A percentile compares a stretch with the other conserved stretches of the same genome.
phyloP scores from a whole-genome alignment of 2,888 invertebrate genomes.

The Masnerella sp. region DNA sequence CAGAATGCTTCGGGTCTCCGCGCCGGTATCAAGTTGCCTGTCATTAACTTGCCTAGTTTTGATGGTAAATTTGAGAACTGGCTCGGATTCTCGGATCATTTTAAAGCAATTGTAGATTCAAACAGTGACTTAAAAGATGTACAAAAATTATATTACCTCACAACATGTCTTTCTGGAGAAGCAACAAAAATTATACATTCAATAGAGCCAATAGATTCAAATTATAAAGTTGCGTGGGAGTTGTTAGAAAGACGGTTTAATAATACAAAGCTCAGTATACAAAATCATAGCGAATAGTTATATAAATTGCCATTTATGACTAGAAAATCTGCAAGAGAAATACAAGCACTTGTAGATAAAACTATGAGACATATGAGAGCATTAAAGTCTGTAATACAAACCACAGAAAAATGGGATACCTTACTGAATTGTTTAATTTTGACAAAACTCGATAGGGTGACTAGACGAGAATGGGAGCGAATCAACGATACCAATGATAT shows the following conservation, averaged over 20 bases:
- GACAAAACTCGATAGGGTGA: constrained; percentile 6
- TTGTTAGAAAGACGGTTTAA: constrained; percentile 1
- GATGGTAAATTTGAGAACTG: constrained; percentile 18
- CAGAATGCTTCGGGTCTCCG: neutral
- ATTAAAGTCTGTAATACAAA: constrained; percentile 2
- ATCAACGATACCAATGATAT: neutral
- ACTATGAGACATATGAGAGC: constrained; percentile 23
- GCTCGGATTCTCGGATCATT: constrained; percentile 7
- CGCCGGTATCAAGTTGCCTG: constrained; percentile 11
- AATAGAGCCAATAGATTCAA: neutral
- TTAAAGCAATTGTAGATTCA: constrained; percentile 2
- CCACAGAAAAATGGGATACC: constrained; percentile 16
- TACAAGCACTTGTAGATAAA: constrained; percentile 16
- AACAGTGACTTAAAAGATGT: neutral
- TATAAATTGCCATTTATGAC: neutral
- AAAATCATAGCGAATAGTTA: constrained; percentile 7
- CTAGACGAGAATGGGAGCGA: constrained; percentile 29
- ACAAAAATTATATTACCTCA: neutral
- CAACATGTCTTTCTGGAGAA: neutral
- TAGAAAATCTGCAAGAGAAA: constrained; percentile 6
- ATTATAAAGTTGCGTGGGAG: neutral
- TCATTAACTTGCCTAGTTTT: constrained; percentile 10
- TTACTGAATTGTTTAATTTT: constrained; percentile 11
- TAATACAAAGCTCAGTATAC: neutral
- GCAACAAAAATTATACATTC: neutral